phyloP scores from a whole-genome alignment of 2,113 vertebrate species.

The Potamarius usumacintae region DNA sequence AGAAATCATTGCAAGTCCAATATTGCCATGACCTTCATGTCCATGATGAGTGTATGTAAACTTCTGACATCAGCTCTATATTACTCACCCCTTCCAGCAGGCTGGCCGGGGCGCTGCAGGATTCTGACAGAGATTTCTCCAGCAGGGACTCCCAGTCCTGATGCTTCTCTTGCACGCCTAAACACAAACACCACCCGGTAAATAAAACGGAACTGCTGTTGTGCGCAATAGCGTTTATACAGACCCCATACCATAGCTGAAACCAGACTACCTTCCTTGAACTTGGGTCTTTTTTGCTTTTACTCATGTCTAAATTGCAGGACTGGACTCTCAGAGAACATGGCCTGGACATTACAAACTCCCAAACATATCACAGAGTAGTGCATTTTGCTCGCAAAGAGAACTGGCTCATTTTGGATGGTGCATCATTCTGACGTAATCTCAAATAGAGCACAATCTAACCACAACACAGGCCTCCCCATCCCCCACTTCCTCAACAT shows the following conservation, averaged over 20 bases:
- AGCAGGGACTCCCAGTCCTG: constrained; percentile 85
- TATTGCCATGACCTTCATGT: too few species aligned
- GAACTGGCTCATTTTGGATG: background rate
- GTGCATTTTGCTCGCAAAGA: background rate
- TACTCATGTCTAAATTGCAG: background rate
- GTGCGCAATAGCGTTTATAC: background rate
- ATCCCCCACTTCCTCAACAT: constrained; percentile 51
- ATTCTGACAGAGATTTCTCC: constrained; percentile 79
- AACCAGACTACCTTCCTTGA: background rate
- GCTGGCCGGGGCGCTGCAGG: constrained; percentile 84
- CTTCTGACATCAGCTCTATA: constrained; percentile 6
- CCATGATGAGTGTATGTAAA: too few species aligned
- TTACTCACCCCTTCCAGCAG: constrained; percentile 89
- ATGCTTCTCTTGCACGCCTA: constrained; percentile 90
- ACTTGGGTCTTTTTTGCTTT: background rate
- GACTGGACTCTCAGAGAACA: background rate
- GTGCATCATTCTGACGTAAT: background rate
- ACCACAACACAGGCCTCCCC: constrained; percentile 18
- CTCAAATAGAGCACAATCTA: constrained; percentile 39
- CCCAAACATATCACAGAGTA: background rate
- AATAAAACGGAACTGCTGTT: background rate
- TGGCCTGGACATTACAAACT: too few species aligned
- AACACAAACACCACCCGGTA: constrained; percentile 34
- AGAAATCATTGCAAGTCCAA: too few species aligned
- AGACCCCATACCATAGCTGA: background rate